phyloP scores from a whole-genome alignment of 1,140 invertebrate genomes.

The Bicyclus anynana region DNA sequence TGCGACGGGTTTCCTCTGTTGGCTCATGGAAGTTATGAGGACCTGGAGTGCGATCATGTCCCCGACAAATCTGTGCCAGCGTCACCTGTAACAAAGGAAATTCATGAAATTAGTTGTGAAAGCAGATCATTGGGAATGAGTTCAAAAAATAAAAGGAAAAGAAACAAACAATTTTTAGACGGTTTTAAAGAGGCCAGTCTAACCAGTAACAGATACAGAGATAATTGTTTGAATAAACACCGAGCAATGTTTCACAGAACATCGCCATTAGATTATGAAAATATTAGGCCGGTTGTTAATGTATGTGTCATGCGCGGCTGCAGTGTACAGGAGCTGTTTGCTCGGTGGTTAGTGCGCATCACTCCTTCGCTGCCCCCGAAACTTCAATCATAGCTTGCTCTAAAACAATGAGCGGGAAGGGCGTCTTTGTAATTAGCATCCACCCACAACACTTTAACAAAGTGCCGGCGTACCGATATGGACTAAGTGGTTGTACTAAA shows the following conservation, averaged over 20 bases:
- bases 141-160: constrained; percentile 42
- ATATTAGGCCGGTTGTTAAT: constrained; percentile 75
- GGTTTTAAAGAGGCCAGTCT: constrained; percentile 72
- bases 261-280: constrained; percentile 77
- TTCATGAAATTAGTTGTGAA: constrained; percentile 24
- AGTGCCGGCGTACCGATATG: constrained; percentile 43
- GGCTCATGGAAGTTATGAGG: constrained; percentile 80
- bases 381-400: constrained; percentile 74
- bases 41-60: constrained; percentile 78
- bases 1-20: constrained; percentile 85
- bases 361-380: constrained; percentile 58
- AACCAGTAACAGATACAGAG: constrained; percentile 67
- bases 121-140: background rate
- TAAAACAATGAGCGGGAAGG: constrained; percentile 75
- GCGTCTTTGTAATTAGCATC: constrained; percentile 71
- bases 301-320: constrained; percentile 70
- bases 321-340: constrained; percentile 54
- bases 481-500: constrained; percentile 63
- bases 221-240: constrained; percentile 71
- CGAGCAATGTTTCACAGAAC: constrained; percentile 73
- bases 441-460: constrained; percentile 59
- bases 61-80: constrained; percentile 85
- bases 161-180: constrained; percentile 68
- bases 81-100: constrained; percentile 81
- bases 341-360: constrained; percentile 63